These are phyloP conservation scores for Lampris megalopsis DNA, from an alignment of 2,113 vertebrate species.

Conservation along the genomic window DNA sequence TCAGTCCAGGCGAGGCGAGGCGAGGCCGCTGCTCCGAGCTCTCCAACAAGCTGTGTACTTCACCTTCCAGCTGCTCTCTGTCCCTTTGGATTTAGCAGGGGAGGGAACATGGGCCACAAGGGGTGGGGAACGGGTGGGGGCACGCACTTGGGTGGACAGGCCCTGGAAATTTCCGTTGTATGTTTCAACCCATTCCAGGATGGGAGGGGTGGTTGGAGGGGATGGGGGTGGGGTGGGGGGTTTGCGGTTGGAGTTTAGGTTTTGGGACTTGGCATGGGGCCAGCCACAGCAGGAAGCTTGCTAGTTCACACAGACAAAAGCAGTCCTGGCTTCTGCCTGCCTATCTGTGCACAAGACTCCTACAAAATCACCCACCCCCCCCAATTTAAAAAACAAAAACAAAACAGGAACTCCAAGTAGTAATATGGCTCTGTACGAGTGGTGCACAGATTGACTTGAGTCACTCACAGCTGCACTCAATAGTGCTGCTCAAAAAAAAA, in stretches of 20 bases:
- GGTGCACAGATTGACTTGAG: slow-evolving; percentile 33
- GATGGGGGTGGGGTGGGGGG: slow-evolving; percentile 36
- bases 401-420: slow-evolving; percentile 63
- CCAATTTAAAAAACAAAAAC: neutral
- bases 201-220: slow-evolving; percentile 70
- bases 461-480: slow-evolving; percentile 37
- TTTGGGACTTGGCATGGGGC: slow-evolving; percentile 78
- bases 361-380: slow-evolving; percentile 15
- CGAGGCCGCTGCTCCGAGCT: slow-evolving; percentile 13
- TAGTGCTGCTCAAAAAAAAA: no score
- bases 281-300: slow-evolving; percentile 82
- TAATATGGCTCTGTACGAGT: slow-evolving; percentile 23
- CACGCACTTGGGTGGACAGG: slow-evolving; percentile 57
- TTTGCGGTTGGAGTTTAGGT: slow-evolving; percentile 50
- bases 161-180: slow-evolving; percentile 83
- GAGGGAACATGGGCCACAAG: slow-evolving; percentile 56
- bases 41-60: slow-evolving; percentile 69
- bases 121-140: slow-evolving; percentile 49
- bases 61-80: slow-evolving; percentile 80
- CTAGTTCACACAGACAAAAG: slow-evolving; percentile 80
- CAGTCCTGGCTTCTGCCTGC: slow-evolving; percentile 66
- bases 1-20: neutral
- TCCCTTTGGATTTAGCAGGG: slow-evolving; percentile 63
- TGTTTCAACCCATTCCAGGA: slow-evolving; percentile 78
- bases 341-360: slow-evolving; percentile 58